Base-by-base conservation (phyloP, 2,888 invertebrate species). In the Drosophila mayaguana region DNA sequence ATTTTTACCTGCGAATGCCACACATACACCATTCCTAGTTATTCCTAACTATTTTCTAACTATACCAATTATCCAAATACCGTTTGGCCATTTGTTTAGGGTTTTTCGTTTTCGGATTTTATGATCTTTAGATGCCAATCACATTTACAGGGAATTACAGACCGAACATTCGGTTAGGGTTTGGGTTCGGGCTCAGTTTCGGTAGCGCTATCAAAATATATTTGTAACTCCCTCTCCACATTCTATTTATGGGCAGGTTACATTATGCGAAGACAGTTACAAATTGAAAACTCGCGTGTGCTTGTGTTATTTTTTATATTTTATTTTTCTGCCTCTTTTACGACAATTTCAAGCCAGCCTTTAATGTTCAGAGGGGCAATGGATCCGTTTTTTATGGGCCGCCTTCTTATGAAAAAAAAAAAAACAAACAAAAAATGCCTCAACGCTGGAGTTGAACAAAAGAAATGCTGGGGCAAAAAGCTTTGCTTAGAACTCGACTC, bases 181-280 rank as follows among this genome's bases (percentile, higher is more conserved):
- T 68, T 55, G 65, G 67, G 43, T 61, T 51, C 25, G 42, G 28
- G 34, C 57, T 51, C 22, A 42, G 40, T 28, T 72, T 73, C 62
- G 65, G 79, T 75, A 78, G 78, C 65, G 42, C 69, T 79, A 83
- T 88, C 81, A 85, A 85, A 84, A 84, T 81, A 81, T 85, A 81
- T 88, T 88, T 82, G 75, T 85, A 85, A 79, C 74, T 79, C 61
- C 70, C 67, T n/a, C 1, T 22, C 65, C 22, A 61, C 72, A 72
- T 75, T 18, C 54, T 8, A 72, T 85, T 81, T 79, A 79, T 81
- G 84, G 63, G 48, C 65, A 77, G 69, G 84, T 85, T 81, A 72
- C 72, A 66, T 80, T 81, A 74, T 64, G 64, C 50, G 34, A 38
- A 62, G 38, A 43, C 63, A 71, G 63, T 66, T 69, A 84, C 76